Percentiles rank a stretch among this genome's conserved stretches.
Evolutionary conservation across 1,140 invertebrate species (phyloP).

Genomic region (Macrobrachium rosenbergii): DNA sequence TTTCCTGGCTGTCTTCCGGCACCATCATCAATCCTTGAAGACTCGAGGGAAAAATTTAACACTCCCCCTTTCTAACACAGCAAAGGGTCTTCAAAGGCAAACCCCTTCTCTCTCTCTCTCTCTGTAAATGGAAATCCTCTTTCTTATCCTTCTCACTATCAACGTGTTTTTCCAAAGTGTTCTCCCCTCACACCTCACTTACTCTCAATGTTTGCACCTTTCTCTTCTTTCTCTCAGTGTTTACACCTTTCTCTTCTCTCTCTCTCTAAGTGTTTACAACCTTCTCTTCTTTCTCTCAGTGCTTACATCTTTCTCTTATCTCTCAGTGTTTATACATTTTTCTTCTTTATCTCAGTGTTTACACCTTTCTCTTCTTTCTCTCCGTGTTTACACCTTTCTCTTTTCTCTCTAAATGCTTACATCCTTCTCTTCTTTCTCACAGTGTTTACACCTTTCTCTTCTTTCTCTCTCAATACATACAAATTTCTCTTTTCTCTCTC

Average conservation of each 20-base stretch:
- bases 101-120: too few relatives aligned
- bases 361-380: not conserved
- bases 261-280: not conserved
- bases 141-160: too few relatives aligned
- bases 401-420: not conserved
- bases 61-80: too few relatives aligned
- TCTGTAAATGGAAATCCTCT: too few relatives aligned
- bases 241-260: not conserved
- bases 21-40: too few relatives aligned
- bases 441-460: not conserved
- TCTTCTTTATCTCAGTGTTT: not conserved
- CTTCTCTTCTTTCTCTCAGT: not conserved
- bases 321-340: too few relatives aligned
- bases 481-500: not conserved
- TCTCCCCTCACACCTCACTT: too few relatives aligned
- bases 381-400: not conserved
- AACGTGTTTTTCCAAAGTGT: too few relatives aligned
- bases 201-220: too few relatives aligned
- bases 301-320: not conserved
- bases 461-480: not conserved
- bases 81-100: too few relatives aligned
- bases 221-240: not conserved
- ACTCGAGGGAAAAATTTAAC: too few relatives aligned
- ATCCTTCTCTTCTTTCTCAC: not conserved
- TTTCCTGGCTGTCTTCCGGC: too few relatives aligned